These are phyloP conservation scores for Burhinus oedicnemus DNA, from an alignment of 2,113 vertebrate species.

Conservation along the genomic window DNA sequence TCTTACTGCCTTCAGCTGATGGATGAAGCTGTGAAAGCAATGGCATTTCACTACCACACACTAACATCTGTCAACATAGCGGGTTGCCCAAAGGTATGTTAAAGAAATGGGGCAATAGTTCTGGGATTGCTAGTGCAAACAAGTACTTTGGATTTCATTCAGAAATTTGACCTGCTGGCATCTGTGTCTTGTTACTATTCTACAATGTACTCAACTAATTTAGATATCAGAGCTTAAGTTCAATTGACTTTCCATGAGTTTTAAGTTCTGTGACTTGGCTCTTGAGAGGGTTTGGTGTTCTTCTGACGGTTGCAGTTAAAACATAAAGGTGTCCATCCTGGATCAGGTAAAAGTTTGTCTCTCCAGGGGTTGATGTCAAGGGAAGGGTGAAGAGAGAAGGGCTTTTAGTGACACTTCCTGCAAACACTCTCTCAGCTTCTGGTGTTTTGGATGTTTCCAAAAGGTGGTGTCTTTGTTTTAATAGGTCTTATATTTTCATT, in stretches of 20 bases:
- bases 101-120: not conserved
- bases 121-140: not conserved
- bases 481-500: not conserved
- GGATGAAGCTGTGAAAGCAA: constrained; percentile 69
- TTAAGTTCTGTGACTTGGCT: not conserved
- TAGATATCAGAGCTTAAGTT: not conserved
- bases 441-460: not conserved
- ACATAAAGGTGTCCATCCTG: not conserved
- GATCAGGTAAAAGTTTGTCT: not conserved
- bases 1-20: constrained; percentile 79
- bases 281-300: not conserved
- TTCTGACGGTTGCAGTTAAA: not conserved
- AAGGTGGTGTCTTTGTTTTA: not conserved
- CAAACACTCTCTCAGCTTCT: not conserved
- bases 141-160: not conserved
- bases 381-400: not conserved
- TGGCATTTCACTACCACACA: constrained; percentile 75
- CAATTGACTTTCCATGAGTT: not conserved
- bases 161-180: not conserved
- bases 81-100: constrained; percentile 79
- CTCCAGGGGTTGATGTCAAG: not conserved
- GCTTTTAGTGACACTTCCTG: not conserved
- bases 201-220: not conserved
- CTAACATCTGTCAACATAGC: constrained; percentile 71
- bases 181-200: not conserved